A percentile compares a stretch with the other conserved stretches of the same genome.
Evolutionary conservation across 2,888 invertebrate species (phyloP).

Genomic region (Bedellia somnulentella): DNA sequence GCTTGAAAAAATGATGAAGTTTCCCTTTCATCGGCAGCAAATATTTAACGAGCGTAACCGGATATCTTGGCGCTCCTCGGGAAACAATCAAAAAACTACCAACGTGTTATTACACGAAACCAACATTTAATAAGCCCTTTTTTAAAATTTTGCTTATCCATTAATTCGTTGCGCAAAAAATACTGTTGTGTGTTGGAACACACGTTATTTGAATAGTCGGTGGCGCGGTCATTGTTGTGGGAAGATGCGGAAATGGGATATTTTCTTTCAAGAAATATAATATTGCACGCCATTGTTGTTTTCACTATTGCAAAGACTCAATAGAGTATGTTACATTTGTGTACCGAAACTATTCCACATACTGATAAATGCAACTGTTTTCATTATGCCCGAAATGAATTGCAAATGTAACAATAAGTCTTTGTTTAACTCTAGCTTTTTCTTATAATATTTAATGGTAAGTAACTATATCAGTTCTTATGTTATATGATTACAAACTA

Average conservation of each 20-base stretch:
- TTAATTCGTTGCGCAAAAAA: conserved; percentile 52
- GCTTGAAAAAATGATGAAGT: conserved; percentile 44
- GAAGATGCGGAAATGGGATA: conserved; percentile 63
- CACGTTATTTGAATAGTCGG: conserved; percentile 53
- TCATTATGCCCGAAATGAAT: too few species aligned
- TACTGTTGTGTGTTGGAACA: conserved; percentile 51
- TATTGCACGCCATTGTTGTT: conserved; percentile 50
- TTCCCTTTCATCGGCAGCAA: conserved; percentile 58
- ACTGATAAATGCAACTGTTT: too few species aligned
- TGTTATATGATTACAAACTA: too few species aligned
- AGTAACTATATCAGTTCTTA: too few species aligned
- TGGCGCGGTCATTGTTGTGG: conserved; percentile 51
- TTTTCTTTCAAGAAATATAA: conserved; percentile 61
- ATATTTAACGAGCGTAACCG: conserved; percentile 60
- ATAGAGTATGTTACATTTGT: conserved; percentile 14
- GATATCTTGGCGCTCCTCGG: conserved; percentile 46
- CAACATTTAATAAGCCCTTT: conserved; percentile 58
- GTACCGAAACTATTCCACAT: too few species aligned
- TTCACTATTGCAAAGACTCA: conserved; percentile 37
- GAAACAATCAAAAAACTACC: conserved; percentile 58
- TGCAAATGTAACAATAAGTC: too few species aligned
- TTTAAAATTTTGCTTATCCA: conserved; percentile 59
- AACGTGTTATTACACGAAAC: conserved; percentile 59
- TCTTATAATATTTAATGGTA: too few species aligned
- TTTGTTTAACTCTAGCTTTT: too few species aligned